These are phyloP conservation scores for Mirza zaza DNA, from an alignment of 2,113 vertebrate species.

Conservation along the genomic window DNA sequence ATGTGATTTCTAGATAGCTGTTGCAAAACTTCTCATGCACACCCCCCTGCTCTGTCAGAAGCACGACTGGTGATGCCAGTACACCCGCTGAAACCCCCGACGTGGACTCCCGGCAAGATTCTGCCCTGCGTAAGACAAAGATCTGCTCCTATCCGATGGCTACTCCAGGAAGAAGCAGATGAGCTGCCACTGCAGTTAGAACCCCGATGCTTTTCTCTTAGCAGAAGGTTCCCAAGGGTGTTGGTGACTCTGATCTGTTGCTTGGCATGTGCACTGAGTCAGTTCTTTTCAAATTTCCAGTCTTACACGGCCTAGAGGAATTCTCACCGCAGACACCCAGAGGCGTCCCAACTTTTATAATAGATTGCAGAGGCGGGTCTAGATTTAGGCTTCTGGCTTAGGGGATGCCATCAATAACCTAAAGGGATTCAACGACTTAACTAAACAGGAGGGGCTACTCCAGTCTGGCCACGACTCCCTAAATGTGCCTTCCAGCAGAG, in stretches of 20 bases:
- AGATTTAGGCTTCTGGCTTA: not conserved
- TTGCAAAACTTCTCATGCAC: not conserved
- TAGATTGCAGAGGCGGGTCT: not conserved
- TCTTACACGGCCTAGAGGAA: not conserved
- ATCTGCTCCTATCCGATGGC: not conserved
- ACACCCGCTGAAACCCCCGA: not conserved
- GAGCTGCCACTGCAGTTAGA: not conserved
- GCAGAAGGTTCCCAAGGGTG: not conserved
- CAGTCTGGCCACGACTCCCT: not conserved
- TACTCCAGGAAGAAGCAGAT: not conserved
- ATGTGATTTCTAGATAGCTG: not conserved
- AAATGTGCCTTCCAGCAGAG: not conserved
- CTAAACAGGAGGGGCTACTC: not conserved
- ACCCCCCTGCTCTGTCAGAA: not conserved
- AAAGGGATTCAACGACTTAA: not conserved
- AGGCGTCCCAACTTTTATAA: not conserved
- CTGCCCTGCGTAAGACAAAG: not conserved
- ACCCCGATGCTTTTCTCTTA: not conserved
- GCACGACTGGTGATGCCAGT: too few relatives aligned
- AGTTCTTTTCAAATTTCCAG: not conserved
- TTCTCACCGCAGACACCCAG: not conserved
- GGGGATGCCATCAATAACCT: not conserved
- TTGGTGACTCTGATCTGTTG: not conserved
- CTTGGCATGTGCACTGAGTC: not conserved
- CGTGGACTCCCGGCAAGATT: not conserved